Evolutionary conservation across 2,797 vertebrate species (phyloP), one percentile per base, ranked within the genome.

Genomic region (Gephyroberyx darwinii): DNA sequence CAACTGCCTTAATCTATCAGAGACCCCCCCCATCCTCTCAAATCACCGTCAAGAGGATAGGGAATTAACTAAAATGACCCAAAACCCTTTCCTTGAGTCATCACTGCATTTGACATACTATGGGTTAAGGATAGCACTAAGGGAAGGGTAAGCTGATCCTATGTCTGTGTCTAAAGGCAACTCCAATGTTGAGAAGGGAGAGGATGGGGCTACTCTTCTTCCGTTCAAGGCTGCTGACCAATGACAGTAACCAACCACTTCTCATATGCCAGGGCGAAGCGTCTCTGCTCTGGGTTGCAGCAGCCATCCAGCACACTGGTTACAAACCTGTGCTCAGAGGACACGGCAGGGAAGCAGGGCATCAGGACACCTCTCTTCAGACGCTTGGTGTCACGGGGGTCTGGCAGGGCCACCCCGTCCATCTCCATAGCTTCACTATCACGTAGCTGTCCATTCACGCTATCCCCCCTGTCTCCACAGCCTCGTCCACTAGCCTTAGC

Each of bases 161-260:
- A 77, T 59, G 60, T 56, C 53, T 79, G 71, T 55, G 47, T 81
- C 79, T 84, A 81, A 78, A 84, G 83, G 79, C 82, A 83, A 76
- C 75, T 72, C 76, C 17, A 78, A 69, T 39, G 60, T 66, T 52
- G 69, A 71, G 70, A 71, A 65, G 58, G 61, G 56, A 57, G 6
- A n/a, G 58, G 7, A 41, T 20, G 62, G 50, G 41, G 76, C 57
- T 65, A 61, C 48, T 63, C 12, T 48, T 74, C 57, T 39, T 14
- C 41, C 48, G 75, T 77, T 86, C 84, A 84, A 55, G 75, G 81
- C 93, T 93, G 95, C 68, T 94, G 95, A 91, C 90, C 93, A 78
- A 96, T 89, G 74, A 98, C 93, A 0, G 93, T 95, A 80, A 95
- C 94, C 83, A 99, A 91, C 97, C 97, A 99, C 90, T 96, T 99